phyloP scores from a whole-genome alignment of 2,113 vertebrate genomes.

The Gobius niger region DNA sequence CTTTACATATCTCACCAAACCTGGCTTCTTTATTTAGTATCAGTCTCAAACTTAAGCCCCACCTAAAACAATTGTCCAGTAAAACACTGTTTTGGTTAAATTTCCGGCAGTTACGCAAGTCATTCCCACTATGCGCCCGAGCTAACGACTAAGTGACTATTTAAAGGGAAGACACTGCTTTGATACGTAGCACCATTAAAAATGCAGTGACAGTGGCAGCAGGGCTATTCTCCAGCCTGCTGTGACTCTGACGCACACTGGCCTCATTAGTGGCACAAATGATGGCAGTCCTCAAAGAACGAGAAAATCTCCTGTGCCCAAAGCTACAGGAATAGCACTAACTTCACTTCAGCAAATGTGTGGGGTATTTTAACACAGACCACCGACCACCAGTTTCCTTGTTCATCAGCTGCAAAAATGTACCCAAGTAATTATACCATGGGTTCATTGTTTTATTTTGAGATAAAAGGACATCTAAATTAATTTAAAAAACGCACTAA shows the following conservation, averaged over 20 bases:
- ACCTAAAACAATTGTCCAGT: neutral
- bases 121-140: neutral
- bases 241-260: constrained; percentile 23
- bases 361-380: constrained; percentile 12
- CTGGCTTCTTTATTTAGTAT: too few species aligned
- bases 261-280: constrained; percentile 56
- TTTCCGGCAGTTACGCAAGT: neutral
- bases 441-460: too few species aligned
- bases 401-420: neutral
- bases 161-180: neutral
- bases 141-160: constrained; percentile 5
- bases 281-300: constrained; percentile 38
- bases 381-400: constrained; percentile 26
- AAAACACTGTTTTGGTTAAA: neutral
- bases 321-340: constrained; percentile 14
- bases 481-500: too few species aligned
- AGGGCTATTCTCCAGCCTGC: constrained; percentile 25
- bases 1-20: too few species aligned
- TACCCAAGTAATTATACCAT: too few species aligned
- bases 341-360: neutral
- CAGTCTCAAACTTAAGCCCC: too few species aligned
- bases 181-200: constrained; percentile 13
- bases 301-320: constrained; percentile 19
- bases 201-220: constrained; percentile 25
- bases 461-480: too few species aligned